Evolutionary conservation across 2,797 vertebrate species (phyloP), one percentile per base, ranked within the genome.

Genomic region (Morus bassanus): DNA sequence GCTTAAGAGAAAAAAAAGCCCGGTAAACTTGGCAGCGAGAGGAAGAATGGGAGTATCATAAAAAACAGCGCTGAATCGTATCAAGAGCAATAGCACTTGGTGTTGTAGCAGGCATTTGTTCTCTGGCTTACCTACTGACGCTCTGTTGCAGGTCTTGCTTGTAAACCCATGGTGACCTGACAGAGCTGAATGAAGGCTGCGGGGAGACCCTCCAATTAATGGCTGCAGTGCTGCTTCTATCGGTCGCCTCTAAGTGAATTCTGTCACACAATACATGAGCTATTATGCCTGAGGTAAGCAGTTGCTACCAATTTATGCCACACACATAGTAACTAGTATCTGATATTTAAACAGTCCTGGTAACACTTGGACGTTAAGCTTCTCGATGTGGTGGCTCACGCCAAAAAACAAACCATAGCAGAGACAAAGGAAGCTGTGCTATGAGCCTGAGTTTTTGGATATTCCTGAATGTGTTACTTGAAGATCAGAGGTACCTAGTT

Each of bases 331-430:
- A 46, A 54, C 53, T n/a, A 30, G 6, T 25, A 10, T n/a, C 48
- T 59, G 33, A 22, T 73, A 10, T 63, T 53, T 61, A 37, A 56
- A 33, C 54, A 60, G 59, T 31, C n/a, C 37, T 39, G 50, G 43
- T 63, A 72, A 46, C 31, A 25, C 19, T 6, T 61, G 25, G 4
- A 12, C 56, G 27, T 78, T 64, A 53, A 59, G n/a, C 50, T 88
- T 73, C 57, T 56, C 10, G 14, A 30, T 39, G 22, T 43, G 59
- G 50, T 56, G 48, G 30, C 33, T 91, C 23, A 43, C 10, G 37
- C 8, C 5, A 37, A 56, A 61, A 51, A 19, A 1, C 10, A 10
- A 43, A 30, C 63, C 57, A 5, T 2, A 85, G 30, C 2, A 0
- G 35, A 56, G 45, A 68, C 21, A 51, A 80, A 65, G 46, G 46